A percentile compares a stretch with the other conserved stretches of the same genome.
These are phyloP conservation scores for Muntiacus reevesi DNA, from an alignment of 2,113 vertebrate species.

Conservation along the genomic window DNA sequence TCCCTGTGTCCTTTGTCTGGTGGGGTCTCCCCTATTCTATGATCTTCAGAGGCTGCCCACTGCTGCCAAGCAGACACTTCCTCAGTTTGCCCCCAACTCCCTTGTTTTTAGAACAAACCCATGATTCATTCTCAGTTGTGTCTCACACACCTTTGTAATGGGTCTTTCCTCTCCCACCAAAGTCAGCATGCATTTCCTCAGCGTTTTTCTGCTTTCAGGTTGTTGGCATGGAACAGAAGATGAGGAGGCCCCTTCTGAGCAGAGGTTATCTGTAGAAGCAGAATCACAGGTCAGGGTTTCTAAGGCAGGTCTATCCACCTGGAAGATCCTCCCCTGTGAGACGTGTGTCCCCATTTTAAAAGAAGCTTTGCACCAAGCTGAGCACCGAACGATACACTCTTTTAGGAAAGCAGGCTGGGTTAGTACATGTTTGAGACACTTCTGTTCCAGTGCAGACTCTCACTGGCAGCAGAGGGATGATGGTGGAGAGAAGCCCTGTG, in stretches of 20 bases:
- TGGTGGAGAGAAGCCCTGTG: not conserved
- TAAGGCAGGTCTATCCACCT: not conserved
- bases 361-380: not conserved
- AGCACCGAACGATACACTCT: not conserved
- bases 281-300: not conserved
- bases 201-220: slow-evolving; percentile 23
- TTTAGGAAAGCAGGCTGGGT: not conserved
- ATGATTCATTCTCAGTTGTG: not conserved
- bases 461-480: not conserved
- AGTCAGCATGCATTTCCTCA: not conserved
- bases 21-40: not conserved
- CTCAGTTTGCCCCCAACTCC: not conserved
- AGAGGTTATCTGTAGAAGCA: not conserved
- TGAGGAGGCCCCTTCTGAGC: not conserved
- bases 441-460: not conserved
- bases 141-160: not conserved
- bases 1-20: not conserved
- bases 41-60: not conserved
- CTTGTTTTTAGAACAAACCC: not conserved
- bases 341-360: not conserved
- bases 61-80: not conserved
- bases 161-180: not conserved
- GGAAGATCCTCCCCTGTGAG: not conserved
- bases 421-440: not conserved
- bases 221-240: not conserved